phyloP scores from a whole-genome alignment of 2,113 vertebrate species.

The Cyanistes caeruleus region DNA sequence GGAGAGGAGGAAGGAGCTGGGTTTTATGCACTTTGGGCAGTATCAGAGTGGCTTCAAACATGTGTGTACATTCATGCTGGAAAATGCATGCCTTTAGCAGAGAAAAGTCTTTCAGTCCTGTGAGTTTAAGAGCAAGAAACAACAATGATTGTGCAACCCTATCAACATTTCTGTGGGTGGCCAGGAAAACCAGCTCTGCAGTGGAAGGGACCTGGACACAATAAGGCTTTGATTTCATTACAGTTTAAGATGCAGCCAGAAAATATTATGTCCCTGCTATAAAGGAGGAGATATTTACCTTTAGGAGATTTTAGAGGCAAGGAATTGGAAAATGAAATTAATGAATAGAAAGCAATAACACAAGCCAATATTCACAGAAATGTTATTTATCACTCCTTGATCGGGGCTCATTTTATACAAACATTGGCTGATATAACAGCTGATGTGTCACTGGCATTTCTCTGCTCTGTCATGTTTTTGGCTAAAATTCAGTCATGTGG shows the following conservation, averaged over 20 bases:
- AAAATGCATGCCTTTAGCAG: neutral
- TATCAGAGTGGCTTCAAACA: neutral
- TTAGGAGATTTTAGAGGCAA: conserved; percentile 17
- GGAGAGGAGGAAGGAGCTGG: neutral
- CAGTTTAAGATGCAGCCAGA: neutral
- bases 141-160: neutral
- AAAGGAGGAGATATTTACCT: conserved; percentile 12
- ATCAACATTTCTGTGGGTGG: neutral
- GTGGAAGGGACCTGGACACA: neutral
- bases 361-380: neutral
- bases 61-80: neutral
- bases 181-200: neutral
- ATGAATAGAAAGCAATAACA: conserved; percentile 38
- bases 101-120: neutral
- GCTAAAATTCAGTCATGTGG: neutral
- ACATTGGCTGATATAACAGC: neutral
- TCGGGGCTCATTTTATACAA: conserved; percentile 2
- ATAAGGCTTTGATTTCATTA: neutral
- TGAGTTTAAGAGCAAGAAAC: neutral
- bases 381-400: conserved; percentile 34
- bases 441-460: neutral
- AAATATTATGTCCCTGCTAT: neutral
- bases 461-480: neutral
- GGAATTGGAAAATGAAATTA: conserved; percentile 41
- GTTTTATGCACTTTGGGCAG: neutral